A percentile compares a stretch with the other conserved stretches of the same genome.
Evolutionary conservation across 1,140 invertebrate species (phyloP).

Genomic region (Drosophila rhopaloa): DNA sequence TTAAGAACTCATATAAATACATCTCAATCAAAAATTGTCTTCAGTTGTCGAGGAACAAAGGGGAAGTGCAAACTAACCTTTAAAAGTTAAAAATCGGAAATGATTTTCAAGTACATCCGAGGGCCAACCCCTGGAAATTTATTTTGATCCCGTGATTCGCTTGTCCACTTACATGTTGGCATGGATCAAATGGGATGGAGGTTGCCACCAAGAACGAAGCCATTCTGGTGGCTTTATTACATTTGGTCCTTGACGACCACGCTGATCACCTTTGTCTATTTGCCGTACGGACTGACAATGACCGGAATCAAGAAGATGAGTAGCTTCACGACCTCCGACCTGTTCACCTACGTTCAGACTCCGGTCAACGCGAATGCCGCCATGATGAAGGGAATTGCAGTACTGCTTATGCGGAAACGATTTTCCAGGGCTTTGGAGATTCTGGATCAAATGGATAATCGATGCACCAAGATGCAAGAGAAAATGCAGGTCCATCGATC

Average conservation of each 20-base stretch:
- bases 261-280: constrained; percentile 10
- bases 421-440: constrained; percentile 4
- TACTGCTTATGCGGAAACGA: not conserved
- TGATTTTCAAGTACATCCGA: constrained; percentile 14
- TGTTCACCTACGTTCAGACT: constrained; percentile 33
- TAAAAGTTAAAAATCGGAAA: not conserved
- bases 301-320: constrained; percentile 28
- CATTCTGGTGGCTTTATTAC: constrained; percentile 30
- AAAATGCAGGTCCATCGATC: constrained; percentile 3
- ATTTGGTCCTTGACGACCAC: constrained; percentile 5
- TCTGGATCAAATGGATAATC: constrained; percentile 35
- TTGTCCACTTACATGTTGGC: constrained; percentile 1
- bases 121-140: not conserved
- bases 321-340: constrained; percentile 28
- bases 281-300: constrained; percentile 15
- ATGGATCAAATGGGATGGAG: constrained; percentile 18
- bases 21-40: not conserved
- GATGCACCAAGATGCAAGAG: constrained; percentile 15
- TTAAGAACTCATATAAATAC: not conserved
- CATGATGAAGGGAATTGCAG: constrained; percentile 26
- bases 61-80: not conserved
- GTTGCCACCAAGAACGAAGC: not conserved
- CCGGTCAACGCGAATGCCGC: constrained; percentile 19
- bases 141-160: constrained; percentile 4
- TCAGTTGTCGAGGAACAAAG: not conserved